phyloP scores from a whole-genome alignment of 1,140 invertebrate species.

The Brachionus asplanchnoidis region DNA sequence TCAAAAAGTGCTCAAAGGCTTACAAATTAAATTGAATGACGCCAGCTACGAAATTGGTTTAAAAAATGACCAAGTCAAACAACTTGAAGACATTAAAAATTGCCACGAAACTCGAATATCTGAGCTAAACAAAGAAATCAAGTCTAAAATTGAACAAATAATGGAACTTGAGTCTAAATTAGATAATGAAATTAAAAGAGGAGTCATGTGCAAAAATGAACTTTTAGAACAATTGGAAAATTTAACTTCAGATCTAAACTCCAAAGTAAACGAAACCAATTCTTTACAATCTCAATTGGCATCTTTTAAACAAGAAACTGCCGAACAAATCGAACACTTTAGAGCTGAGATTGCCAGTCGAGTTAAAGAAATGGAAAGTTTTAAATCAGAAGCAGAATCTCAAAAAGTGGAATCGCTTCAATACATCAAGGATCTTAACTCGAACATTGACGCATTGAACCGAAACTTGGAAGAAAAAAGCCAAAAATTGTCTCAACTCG shows the following conservation, averaged over 20 bases:
- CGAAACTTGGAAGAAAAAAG: not conserved
- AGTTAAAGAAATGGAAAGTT: not conserved
- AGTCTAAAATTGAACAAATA: slow-evolving; percentile 17
- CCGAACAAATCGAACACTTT: not conserved
- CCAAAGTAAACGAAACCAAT: not conserved
- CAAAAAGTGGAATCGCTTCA: not conserved
- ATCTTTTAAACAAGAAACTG: not conserved
- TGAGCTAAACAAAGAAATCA: slow-evolving; percentile 6
- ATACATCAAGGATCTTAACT: not conserved
- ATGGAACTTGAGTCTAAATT: not conserved
- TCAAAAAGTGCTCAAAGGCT: not conserved
- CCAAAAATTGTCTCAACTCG: not conserved
- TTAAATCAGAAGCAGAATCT: not conserved
- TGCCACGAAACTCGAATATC: not conserved
- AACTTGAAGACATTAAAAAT: not conserved
- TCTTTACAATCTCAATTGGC: not conserved
- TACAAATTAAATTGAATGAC: not conserved
- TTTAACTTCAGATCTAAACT: not conserved
- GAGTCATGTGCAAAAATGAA: not conserved
- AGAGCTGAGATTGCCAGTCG: not conserved
- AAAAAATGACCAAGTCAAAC: not conserved
- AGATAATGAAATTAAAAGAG: not conserved
- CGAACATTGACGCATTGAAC: not conserved
- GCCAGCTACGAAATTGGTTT: not conserved
- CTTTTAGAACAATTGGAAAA: not conserved